Percentiles rank a stretch among this genome's conserved stretches.
Conservation (phyloP, 2,888 invertebrate species). For the Nomada fucata region DNA sequence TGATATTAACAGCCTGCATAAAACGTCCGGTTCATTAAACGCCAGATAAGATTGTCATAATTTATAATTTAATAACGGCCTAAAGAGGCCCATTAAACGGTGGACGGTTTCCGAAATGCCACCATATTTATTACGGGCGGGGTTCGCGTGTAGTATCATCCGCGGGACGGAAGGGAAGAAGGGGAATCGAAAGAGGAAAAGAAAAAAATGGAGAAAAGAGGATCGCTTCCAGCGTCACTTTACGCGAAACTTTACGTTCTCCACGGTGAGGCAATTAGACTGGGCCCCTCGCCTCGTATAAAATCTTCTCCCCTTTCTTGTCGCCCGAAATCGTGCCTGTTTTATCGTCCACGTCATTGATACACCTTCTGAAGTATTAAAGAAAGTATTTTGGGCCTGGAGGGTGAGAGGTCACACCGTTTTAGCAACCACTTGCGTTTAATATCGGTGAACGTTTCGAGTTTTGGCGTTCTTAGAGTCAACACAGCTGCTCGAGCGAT, state of each 20-base stretch:
- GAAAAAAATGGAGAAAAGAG: constrained; percentile 9
- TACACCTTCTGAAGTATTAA: not conserved
- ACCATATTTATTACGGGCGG: constrained; percentile 80
- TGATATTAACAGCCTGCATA: constrained; percentile 78
- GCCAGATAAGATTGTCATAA: constrained; percentile 81
- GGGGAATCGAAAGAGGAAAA: not conserved
- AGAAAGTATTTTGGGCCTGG: not conserved
- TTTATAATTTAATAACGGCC: constrained; percentile 83
- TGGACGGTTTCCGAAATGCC: constrained; percentile 79
- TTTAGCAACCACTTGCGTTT: no score
- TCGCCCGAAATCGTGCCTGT: not conserved
- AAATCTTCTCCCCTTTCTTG: constrained; percentile 6
- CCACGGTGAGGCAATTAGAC: constrained; percentile 17
- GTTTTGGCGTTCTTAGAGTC: no score
- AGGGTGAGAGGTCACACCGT: no score
- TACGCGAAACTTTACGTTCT: constrained; percentile 40
- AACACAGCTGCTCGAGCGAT: no score
- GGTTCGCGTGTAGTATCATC: constrained; percentile 65
- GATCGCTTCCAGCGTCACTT: constrained; percentile 31
- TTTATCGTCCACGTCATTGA: not conserved
- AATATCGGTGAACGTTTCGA: no score
- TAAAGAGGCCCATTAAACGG: constrained; percentile 81
- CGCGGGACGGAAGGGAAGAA: not conserved
- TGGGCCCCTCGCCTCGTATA: constrained; percentile 7
- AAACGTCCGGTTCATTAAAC: constrained; percentile 81